These are phyloP conservation scores for Drosophila barbarae DNA, from an alignment of 2,888 invertebrate genomes.

Conservation along the genomic window DNA sequence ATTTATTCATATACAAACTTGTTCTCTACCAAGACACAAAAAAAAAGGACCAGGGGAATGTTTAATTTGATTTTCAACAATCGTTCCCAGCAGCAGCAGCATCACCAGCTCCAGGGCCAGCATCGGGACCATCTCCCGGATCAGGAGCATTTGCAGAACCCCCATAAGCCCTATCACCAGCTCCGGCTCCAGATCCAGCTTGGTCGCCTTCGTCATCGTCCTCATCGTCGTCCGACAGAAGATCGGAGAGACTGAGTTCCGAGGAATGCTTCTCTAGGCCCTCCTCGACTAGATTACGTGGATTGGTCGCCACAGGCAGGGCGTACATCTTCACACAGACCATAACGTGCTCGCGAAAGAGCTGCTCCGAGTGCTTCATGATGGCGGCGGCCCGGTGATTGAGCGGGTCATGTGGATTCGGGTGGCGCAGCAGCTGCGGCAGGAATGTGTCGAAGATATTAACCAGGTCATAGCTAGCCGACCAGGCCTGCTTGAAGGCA, in stretches of 20 bases:
- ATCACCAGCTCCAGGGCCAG: conserved; percentile 13
- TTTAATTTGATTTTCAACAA: conserved; percentile 6
- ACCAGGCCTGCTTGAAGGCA: conserved; percentile 67
- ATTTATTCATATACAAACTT: conserved; percentile 31
- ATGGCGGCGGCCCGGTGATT: conserved; percentile 58
- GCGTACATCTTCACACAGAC: conserved; percentile 57
- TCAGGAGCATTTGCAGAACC: background rate
- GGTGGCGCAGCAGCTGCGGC: conserved; percentile 59
- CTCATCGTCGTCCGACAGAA: conserved; percentile 53
- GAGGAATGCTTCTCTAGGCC: conserved; percentile 54
- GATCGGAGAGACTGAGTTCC: conserved; percentile 57
- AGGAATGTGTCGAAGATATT: conserved; percentile 65
- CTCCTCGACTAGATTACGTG: conserved; percentile 9
- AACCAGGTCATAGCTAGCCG: conserved; percentile 58
- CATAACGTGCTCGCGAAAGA: conserved; percentile 50
- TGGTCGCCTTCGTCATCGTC: conserved; percentile 10
- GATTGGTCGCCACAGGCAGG: conserved; percentile 39
- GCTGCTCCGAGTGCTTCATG: conserved; percentile 54
- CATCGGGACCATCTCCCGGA: background rate
- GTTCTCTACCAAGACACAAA: conserved; percentile 26
- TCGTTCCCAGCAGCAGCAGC: conserved; percentile 2
- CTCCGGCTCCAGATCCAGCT: conserved; percentile 4
- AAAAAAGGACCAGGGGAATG: conserved; percentile 47
- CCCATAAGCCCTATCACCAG: conserved; percentile 3
- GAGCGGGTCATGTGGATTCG: conserved; percentile 60